These are phyloP conservation scores for Siniperca knerii DNA, from an alignment of 2,113 vertebrate genomes.

Conservation along the genomic window DNA sequence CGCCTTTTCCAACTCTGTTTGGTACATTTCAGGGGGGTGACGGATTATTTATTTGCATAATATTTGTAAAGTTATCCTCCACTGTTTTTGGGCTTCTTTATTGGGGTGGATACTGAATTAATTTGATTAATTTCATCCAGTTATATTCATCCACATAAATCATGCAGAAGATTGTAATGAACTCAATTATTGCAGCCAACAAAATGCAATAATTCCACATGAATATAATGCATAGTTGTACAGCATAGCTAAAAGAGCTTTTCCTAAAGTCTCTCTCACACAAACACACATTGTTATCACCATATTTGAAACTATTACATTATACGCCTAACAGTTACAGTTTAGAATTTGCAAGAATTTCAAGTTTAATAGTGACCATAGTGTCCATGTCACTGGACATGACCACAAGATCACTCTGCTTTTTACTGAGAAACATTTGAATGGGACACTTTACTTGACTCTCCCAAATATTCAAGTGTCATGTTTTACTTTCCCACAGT, in stretches of 20 bases:
- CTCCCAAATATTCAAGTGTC: neutral
- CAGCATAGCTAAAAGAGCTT: neutral
- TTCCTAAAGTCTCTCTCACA: neutral
- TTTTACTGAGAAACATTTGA: neutral
- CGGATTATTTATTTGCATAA: slow-evolving; percentile 49
- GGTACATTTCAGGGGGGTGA: slow-evolving; percentile 34
- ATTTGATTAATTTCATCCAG: slow-evolving; percentile 8
- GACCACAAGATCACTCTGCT: neutral
- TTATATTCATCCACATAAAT: slow-evolving; percentile 15
- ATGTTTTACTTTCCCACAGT: neutral
- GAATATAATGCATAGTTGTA: slow-evolving; percentile 2
- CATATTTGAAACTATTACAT: neutral
- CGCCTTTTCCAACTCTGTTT: slow-evolving; percentile 42
- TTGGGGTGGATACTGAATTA: slow-evolving; percentile 4
- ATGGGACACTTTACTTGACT: neutral
- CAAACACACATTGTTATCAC: neutral
- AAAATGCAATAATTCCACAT: slow-evolving; percentile 23
- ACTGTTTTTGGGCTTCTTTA: slow-evolving; percentile 5
- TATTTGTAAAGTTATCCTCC: slow-evolving; percentile 21
- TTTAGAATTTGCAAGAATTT: neutral
- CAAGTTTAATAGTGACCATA: neutral
- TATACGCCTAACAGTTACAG: neutral
- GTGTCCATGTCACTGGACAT: neutral
- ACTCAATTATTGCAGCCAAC: slow-evolving; percentile 8
- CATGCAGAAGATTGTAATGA: slow-evolving; percentile 30